Evolutionary conservation across 2,888 invertebrate genomes (phyloP).

Genomic region (Digitonthophagus gazella): DNA sequence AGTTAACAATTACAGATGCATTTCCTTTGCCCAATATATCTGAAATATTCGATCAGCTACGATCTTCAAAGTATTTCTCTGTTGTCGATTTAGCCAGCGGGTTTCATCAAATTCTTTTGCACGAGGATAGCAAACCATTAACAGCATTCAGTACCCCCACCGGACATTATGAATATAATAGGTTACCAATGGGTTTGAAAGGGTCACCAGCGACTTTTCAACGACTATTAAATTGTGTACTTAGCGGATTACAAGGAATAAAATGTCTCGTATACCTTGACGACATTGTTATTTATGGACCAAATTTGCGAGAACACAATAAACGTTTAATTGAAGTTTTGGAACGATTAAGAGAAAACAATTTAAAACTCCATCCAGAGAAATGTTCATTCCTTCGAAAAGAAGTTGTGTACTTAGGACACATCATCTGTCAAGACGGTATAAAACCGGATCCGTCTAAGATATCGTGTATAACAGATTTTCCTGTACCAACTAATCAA

Average conservation of each 20-base stretch:
- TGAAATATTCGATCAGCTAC: no score
- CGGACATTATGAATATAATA: no score
- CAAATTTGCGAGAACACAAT: slow-evolving; percentile 35
- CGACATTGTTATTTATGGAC: slow-evolving; percentile 34
- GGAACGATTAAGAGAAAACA: slow-evolving; percentile 31
- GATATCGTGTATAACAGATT: slow-evolving; percentile 13
- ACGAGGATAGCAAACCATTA: slow-evolving; percentile 27
- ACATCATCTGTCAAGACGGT: slow-evolving; percentile 23
- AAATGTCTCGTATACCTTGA: no score
- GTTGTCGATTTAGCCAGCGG: no score
- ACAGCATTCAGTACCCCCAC: slow-evolving; percentile 26
- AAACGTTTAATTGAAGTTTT: slow-evolving; percentile 38
- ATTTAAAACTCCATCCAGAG: slow-evolving; percentile 34
- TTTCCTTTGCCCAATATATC: slow-evolving; percentile 28
- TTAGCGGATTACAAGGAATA: no score
- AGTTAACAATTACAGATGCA: slow-evolving; percentile 28
- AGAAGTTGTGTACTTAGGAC: slow-evolving; percentile 22
- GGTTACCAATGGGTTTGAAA: no score
- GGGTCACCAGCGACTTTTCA: no score
- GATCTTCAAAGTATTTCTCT: no score
- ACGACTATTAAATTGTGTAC: no score
- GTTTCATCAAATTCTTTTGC: no score
- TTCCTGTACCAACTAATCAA: no score
- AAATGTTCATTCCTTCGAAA: no score
- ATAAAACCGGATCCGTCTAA: slow-evolving; percentile 27